These are phyloP conservation scores for Opisthograptis luteolata DNA, from an alignment of 2,888 invertebrate genomes.

Conservation along the genomic window DNA sequence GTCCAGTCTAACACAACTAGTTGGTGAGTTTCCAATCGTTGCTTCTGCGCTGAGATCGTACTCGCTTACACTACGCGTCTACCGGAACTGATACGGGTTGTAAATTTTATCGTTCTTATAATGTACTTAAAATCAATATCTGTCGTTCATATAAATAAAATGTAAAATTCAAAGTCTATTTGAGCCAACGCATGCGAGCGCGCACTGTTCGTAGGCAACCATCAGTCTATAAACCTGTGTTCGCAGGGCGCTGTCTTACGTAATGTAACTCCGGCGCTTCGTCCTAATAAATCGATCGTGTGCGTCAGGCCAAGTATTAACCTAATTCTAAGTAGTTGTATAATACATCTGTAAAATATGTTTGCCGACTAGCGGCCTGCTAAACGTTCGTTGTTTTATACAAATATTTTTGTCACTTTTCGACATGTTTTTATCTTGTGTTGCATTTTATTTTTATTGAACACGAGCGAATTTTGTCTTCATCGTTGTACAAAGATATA, in stretches of 20 bases:
- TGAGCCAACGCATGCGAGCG: background rate
- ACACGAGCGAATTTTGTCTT: slow-evolving; percentile 67
- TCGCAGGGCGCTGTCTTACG: too few species aligned
- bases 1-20: too few species aligned
- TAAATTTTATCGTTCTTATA: slow-evolving; percentile 1
- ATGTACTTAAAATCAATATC: slow-evolving; percentile 40
- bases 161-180: slow-evolving; percentile 26
- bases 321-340: slow-evolving; percentile 33
- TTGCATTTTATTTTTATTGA: slow-evolving; percentile 81
- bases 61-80: background rate
- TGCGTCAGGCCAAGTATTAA: background rate
- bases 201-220: background rate
- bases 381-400: slow-evolving; percentile 50
- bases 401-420: slow-evolving; percentile 62
- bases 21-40: background rate
- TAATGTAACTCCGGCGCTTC: too few species aligned
- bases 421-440: slow-evolving; percentile 60
- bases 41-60: background rate
- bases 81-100: background rate
- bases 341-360: slow-evolving; percentile 46
- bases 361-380: slow-evolving; percentile 40
- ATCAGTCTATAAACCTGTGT: too few species aligned
- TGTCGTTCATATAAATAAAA: slow-evolving; percentile 53
- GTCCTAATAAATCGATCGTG: background rate
- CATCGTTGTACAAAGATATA: slow-evolving; percentile 74